These are phyloP conservation scores for Momotus momota DNA, from an alignment of 2,797 vertebrate species.

Conservation along the genomic window DNA sequence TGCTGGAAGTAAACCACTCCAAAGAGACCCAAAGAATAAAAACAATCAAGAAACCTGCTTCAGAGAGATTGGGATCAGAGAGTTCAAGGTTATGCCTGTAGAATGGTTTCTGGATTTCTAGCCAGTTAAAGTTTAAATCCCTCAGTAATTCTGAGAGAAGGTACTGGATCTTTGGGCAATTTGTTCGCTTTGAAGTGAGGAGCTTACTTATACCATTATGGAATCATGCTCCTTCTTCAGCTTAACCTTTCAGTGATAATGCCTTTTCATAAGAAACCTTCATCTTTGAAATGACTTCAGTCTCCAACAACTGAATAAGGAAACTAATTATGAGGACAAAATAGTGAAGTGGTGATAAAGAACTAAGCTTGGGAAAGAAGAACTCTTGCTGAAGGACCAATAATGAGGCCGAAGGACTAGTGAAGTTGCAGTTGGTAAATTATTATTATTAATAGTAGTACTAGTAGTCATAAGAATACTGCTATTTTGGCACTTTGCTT, in stretches of 20 bases:
- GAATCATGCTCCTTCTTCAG: neutral
- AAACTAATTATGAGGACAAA: neutral
- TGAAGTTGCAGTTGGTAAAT: neutral
- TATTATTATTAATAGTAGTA: neutral
- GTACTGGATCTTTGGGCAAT: neutral
- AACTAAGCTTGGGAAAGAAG: neutral
- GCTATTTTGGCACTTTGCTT: neutral
- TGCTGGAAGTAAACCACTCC: neutral
- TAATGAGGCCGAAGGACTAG: neutral
- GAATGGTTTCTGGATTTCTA: neutral
- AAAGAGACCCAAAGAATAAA: neutral
- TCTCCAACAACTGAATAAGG: neutral
- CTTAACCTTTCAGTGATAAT: neutral
- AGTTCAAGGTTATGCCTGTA: rapidly evolving
- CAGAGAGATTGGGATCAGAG: neutral
- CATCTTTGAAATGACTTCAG: neutral
- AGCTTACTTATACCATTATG: neutral
- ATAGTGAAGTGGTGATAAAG: neutral
- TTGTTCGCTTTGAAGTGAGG: neutral
- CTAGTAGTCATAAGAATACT: neutral
- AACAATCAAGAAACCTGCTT: neutral
- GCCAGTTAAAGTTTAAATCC: neutral
- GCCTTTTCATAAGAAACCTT: neutral
- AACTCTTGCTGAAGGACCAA: neutral
- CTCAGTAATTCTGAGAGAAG: neutral